These are phyloP conservation scores for Orgyia antiqua DNA, from an alignment of 2,888 invertebrate species.

Conservation along the genomic window DNA sequence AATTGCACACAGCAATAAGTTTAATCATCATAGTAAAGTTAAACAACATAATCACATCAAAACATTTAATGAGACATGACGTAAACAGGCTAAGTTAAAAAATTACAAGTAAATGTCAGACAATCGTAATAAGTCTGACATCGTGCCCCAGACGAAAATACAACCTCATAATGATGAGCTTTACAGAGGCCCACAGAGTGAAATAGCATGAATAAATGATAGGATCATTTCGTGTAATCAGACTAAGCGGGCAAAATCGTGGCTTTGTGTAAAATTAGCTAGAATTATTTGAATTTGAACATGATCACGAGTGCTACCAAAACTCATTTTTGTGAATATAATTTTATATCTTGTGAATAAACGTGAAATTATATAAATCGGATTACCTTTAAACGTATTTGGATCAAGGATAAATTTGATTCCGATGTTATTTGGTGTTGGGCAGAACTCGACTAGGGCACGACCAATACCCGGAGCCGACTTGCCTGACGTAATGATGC, in stretches of 20 bases:
- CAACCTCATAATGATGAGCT: slow-evolving; percentile 22
- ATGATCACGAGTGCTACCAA: slow-evolving; percentile 16
- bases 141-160: slow-evolving; percentile 8
- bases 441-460: no score
- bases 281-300: slow-evolving; percentile 24
- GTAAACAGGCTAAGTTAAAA: slow-evolving; percentile 1
- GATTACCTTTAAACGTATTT: slow-evolving; percentile 15
- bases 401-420: slow-evolving; percentile 13
- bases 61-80: not conserved
- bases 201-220: slow-evolving; percentile 31
- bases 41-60: no score
- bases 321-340: slow-evolving; percentile 18
- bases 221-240: slow-evolving; percentile 30
- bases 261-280: slow-evolving; percentile 29
- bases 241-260: slow-evolving; percentile 28
- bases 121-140: slow-evolving; percentile 5
- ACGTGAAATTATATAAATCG: slow-evolving; percentile 13
- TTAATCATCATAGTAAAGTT: no score
- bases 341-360: slow-evolving; percentile 17
- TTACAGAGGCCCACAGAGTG: slow-evolving; percentile 19
- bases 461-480: no score
- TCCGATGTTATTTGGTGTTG: slow-evolving; percentile 6
- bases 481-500: no score
- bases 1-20: no score
- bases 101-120: slow-evolving; percentile 1